Base-by-base conservation (phyloP, 2,113 vertebrate species). In the Oxygymnocypris stewartii region DNA sequence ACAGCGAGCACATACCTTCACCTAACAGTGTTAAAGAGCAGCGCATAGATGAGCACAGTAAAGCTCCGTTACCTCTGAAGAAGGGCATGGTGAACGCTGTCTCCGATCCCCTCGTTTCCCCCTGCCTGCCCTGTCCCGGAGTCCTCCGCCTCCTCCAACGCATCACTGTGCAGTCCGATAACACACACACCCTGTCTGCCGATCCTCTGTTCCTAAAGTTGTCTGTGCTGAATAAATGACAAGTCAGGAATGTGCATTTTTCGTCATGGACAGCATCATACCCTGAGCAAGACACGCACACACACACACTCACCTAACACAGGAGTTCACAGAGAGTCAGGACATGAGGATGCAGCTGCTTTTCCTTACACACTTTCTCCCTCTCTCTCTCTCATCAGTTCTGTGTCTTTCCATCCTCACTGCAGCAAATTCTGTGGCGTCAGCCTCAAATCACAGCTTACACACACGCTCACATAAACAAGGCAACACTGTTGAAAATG, bases 101-200 rank as follows among this genome's bases (percentile, higher is more conserved):
- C 81, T 91, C 89, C 6, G 83, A 81, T 86, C 84, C 88, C 89
- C 85, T 86, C 7, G 89, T 81, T 80, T 92, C 91, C 57, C 88
- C 89, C 78, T 84, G 91, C 83, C 91, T 91, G 84, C 87, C 91
- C 89, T 89, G 92, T 31, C 88, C 89, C 4, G 92, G 88, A 44
- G 91, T 90, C 87, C 89, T 91, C 85, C 89, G 93, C 87, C 90
- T 89, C 86, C 87, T 94, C 92, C 92, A 93, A 76, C 92, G 91
- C 93, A 93, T 93, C 77, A 25, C 83, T 54, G 63, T 77, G 63
- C 16, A 42, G 67, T 78, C 86, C 59, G 31, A 80, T 49, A 65
- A 54, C 75, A 65, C 79, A 51, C 42, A 49, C 77, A 83, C 75
- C 69, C 87, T 85, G 44, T 44, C 49, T 47, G 65, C 54, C 4